Evolutionary conservation across 2,797 vertebrate species (phyloP).

Genomic region (Crocodylus rhombifer): DNA sequence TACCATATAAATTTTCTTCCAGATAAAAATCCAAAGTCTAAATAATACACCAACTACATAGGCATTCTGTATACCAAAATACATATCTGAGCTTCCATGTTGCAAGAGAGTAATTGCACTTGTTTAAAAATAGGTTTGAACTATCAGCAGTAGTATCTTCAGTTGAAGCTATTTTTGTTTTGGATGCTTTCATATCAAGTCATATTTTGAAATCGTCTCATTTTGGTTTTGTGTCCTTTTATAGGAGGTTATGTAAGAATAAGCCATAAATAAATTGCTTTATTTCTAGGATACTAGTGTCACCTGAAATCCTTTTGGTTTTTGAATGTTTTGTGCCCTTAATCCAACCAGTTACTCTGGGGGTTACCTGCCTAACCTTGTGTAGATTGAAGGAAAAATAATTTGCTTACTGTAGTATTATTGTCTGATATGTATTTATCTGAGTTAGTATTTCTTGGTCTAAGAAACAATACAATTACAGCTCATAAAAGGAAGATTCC

Average conservation of each 20-base stretch:
- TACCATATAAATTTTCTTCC: slow-evolving; percentile 15
- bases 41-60: background rate
- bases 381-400: background rate
- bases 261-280: too few relatives aligned
- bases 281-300: too few relatives aligned
- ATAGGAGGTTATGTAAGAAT: too few relatives aligned
- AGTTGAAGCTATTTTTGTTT: background rate
- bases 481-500: slow-evolving; percentile 7
- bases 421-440: background rate
- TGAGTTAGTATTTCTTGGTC: slow-evolving; percentile 36
- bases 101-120: background rate
- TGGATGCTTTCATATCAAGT: too few relatives aligned
- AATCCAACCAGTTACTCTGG: background rate
- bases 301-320: background rate
- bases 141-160: background rate
- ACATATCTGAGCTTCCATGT: rapidly evolving
- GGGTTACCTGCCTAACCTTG: background rate
- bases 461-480: slow-evolving; percentile 47
- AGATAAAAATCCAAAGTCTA: background rate
- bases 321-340: background rate
- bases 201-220: too few relatives aligned
- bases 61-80: slow-evolving; percentile 1
- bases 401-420: slow-evolving; percentile 23
- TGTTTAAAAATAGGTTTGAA: background rate
- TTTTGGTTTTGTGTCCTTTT: too few relatives aligned